phyloP scores from a whole-genome alignment of 1,140 invertebrate genomes.

The Sipha flava region DNA sequence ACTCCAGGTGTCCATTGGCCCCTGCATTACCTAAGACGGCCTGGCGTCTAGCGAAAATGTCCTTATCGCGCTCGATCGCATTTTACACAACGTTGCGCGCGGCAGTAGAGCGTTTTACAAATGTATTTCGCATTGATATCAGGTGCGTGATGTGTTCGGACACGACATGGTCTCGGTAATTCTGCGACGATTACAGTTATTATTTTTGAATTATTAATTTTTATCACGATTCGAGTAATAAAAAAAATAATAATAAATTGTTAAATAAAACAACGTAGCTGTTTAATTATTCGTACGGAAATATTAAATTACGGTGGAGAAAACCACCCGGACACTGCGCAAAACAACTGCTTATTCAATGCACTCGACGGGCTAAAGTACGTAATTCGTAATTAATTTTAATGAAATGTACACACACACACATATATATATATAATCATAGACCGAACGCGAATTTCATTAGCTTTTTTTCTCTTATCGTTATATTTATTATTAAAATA shows the following conservation, averaged over 20 bases:
- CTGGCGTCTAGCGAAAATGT: neutral
- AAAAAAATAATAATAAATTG: too few relatives aligned
- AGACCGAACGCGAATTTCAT: neutral
- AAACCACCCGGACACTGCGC: neutral
- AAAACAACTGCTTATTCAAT: neutral
- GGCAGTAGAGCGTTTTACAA: neutral
- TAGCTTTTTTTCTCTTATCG: neutral
- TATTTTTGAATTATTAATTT: neutral
- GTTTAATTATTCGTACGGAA: neutral
- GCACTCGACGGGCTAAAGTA: too few relatives aligned
- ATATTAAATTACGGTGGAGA: neutral
- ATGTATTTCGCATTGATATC: neutral
- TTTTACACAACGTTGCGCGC: too few relatives aligned
- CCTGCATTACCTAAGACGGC: too few relatives aligned
- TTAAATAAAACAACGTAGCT: neutral
- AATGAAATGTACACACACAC: neutral
- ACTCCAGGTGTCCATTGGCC: too few relatives aligned
- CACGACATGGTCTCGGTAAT: neutral
- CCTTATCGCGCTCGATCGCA: neutral
- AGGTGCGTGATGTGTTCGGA: neutral
- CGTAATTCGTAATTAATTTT: neutral
- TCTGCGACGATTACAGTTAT: neutral
- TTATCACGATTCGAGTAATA: slow-evolving; percentile 5
- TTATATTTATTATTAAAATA: neutral
- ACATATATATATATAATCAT: too few relatives aligned